Evolutionary conservation across 2,113 vertebrate species (phyloP), one percentile per base, ranked within the genome.

Genomic region (Pterophyllum scalare): DNA sequence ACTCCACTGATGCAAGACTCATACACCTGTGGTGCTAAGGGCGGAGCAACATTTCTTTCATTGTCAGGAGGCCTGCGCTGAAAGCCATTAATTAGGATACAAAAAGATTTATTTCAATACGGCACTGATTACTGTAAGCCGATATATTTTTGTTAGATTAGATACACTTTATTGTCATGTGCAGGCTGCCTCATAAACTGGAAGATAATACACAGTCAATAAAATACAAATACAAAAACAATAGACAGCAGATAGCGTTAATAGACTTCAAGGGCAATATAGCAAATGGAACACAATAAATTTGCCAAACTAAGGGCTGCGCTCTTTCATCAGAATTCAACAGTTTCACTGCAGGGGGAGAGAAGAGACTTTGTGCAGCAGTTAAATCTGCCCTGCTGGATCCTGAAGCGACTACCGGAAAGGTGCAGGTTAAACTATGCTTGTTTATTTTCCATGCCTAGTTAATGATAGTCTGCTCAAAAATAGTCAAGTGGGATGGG

Each of bases 291-390:
- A 79, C 5, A 58, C 54, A 76, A 75, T 82, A 67, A 10, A 91
- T 82, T 72, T 89, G 33, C 54, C 28, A 76, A 80, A 79, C 79
- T 62, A 74, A 78, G 78, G 61, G 52, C 61, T 19, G 3, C 4
- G n/a, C 20, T 75, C n/a, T 83, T 78, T 80, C 59, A 82, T 88
- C 77, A 56, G 14, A 87, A 84, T 65, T 87, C 78, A 81, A 62
- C 72, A 40, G 62, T 58, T 80, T 65, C 20, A 65, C 74, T 76
- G 62, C 12, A 75, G 20, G 20, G 35, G 11, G 77, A 17, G 59
- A 62, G 59, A 56, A 24, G 52, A 33, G 12, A 52, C n/a, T 81
- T 72, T 79, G 72, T 72, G 52, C 57, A 6, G 43, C 59, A 75
- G 58, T 82, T 78, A 72, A 65, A 83, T 82, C 49, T 79, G 67